Conservation (phyloP, 2,113 vertebrate species). For the Laticauda laticaudata region DNA sequence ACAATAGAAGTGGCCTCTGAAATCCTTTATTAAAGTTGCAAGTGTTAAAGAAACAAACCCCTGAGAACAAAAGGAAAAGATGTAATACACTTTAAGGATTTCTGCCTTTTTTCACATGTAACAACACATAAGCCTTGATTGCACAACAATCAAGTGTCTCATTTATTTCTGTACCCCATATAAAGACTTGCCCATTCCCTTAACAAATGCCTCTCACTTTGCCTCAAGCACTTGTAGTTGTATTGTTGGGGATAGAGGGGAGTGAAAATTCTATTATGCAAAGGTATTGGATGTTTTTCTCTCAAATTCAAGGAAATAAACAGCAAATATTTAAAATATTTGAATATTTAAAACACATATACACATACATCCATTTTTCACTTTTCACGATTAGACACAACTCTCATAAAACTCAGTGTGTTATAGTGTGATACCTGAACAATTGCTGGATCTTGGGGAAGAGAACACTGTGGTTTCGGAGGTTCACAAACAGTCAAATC, state of each 20-base stretch:
- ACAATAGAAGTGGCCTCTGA: background rate
- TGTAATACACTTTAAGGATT: background rate
- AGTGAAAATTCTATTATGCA: background rate
- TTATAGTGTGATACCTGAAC: slow-evolving; percentile 79
- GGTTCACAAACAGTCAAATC: slow-evolving; percentile 97
- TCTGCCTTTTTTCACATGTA: background rate
- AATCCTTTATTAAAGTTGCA: background rate
- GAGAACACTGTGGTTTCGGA: slow-evolving; percentile 87
- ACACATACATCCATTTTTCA: background rate
- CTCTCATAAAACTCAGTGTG: background rate
- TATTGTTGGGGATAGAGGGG: background rate
- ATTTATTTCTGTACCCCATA: background rate
- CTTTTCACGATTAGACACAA: no score
- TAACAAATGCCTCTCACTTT: background rate
- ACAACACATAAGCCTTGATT: background rate
- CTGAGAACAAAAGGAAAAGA: background rate
- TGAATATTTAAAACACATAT: background rate
- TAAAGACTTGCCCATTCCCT: background rate
- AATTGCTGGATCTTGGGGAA: slow-evolving; percentile 97
- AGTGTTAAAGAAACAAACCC: background rate
- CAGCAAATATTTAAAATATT: background rate
- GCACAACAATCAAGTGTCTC: background rate
- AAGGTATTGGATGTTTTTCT: background rate
- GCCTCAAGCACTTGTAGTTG: background rate
- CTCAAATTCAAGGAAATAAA: background rate